These are phyloP conservation scores for Daktulosphaira vitifoliae DNA, from an alignment of 1,140 invertebrate species.

Conservation along the genomic window DNA sequence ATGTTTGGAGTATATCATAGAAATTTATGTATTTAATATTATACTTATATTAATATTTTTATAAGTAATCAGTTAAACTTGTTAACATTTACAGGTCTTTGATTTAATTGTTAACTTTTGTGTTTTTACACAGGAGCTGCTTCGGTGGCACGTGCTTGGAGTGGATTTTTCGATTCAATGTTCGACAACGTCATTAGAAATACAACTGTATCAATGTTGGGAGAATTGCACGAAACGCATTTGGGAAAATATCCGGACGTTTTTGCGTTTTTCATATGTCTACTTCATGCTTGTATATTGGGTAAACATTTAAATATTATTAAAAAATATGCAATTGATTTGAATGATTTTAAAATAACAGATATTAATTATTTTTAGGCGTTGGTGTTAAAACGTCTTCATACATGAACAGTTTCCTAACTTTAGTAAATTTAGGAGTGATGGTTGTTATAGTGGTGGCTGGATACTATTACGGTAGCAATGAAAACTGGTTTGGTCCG, in stretches of 20 bases:
- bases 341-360: neutral
- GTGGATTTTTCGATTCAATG: slow-evolving; percentile 81
- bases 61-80: no score
- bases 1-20: no score
- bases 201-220: slow-evolving; percentile 60
- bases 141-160: slow-evolving; percentile 85
- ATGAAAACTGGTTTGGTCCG: slow-evolving; percentile 65
- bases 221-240: slow-evolving; percentile 61
- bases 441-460: slow-evolving; percentile 65
- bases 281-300: slow-evolving; percentile 60
- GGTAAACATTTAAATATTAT: slow-evolving; percentile 36
- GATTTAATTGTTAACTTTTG: no score
- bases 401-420: slow-evolving; percentile 70
- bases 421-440: slow-evolving; percentile 65
- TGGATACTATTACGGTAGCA: slow-evolving; percentile 70
- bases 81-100: no score
- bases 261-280: slow-evolving; percentile 64
- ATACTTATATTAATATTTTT: no score
- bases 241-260: slow-evolving; percentile 70
- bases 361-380: slow-evolving; percentile 44
- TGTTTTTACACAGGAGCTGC: slow-evolving; percentile 58
- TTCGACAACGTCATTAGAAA: slow-evolving; percentile 70
- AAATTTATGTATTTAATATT: no score
- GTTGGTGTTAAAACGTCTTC: slow-evolving; percentile 81
- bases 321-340: neutral